phyloP scores from a whole-genome alignment of 2,797 vertebrate species.

The Siniperca scherzeri region DNA sequence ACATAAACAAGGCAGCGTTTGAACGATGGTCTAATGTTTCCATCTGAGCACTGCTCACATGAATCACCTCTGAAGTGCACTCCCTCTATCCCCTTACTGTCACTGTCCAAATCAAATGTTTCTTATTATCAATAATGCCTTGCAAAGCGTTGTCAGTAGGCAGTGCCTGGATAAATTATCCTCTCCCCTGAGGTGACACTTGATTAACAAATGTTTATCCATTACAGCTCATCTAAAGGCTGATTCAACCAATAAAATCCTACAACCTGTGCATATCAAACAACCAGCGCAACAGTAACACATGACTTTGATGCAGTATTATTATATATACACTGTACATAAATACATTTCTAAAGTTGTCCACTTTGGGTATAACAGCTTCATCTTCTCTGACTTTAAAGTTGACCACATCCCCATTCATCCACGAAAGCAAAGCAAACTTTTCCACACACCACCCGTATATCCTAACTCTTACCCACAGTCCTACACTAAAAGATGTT shows the following conservation, averaged over 20 bases:
- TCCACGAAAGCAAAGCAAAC: background rate
- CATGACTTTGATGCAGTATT: background rate
- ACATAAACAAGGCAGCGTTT: background rate
- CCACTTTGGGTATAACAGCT: background rate
- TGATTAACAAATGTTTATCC: conserved; percentile 41
- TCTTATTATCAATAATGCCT: conserved; percentile 39
- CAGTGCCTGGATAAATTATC: conserved; percentile 32
- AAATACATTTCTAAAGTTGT: conserved; percentile 1
- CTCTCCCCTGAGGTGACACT: conserved; percentile 26
- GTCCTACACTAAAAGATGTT: background rate
- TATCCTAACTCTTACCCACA: background rate
- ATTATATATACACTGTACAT: background rate
- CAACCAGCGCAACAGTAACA: background rate
- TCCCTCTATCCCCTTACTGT: conserved; percentile 28
- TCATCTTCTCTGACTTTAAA: background rate
- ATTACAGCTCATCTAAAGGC: conserved; percentile 34
- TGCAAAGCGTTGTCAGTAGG: conserved; percentile 26
- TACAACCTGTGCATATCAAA: conserved; percentile 11
- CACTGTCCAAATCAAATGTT: conserved; percentile 35
- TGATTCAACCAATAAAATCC: conserved; percentile 31
- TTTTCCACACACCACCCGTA: background rate
- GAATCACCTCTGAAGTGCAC: conserved; percentile 46
- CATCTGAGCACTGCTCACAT: conserved; percentile 18
- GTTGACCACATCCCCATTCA: background rate
- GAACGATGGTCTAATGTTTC: conserved; percentile 37